phyloP scores from a whole-genome alignment of 2,888 invertebrate genomes.

The Spisula solida region DNA sequence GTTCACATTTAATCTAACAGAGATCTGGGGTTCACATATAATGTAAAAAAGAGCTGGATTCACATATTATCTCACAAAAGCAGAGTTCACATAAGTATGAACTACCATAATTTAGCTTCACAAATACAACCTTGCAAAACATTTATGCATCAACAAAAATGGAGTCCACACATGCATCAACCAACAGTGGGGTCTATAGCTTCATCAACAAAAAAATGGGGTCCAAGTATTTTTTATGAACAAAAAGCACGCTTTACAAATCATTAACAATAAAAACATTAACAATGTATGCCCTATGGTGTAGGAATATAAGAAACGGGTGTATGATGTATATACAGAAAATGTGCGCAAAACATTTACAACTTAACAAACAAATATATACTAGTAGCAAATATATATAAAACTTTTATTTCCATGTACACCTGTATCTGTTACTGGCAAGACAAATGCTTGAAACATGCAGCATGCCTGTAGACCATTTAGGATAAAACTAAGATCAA shows the following conservation, averaged over 20 bases:
- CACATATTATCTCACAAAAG: no score
- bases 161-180: background rate
- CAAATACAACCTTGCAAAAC: background rate
- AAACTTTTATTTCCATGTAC: background rate
- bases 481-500: background rate
- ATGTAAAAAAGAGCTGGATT: no score
- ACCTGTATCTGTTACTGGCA: background rate
- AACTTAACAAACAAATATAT: constrained; percentile 5
- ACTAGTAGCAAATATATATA: background rate
- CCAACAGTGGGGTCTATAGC: background rate
- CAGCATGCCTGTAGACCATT: background rate
- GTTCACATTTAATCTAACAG: no score
- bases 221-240: background rate
- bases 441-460: background rate
- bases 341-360: background rate
- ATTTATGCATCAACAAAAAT: background rate
- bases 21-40: no score
- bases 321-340: background rate
- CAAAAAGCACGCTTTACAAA: background rate
- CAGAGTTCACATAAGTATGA: background rate
- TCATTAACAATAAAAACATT: background rate
- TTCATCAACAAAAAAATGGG: constrained; percentile 4
- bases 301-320: background rate
- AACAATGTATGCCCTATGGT: constrained; percentile 13
- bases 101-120: background rate